A percentile compares a stretch with the other conserved stretches of the same genome.
Conservation (phyloP, 2,797 vertebrate genomes). For the Perodicticus potto region DNA sequence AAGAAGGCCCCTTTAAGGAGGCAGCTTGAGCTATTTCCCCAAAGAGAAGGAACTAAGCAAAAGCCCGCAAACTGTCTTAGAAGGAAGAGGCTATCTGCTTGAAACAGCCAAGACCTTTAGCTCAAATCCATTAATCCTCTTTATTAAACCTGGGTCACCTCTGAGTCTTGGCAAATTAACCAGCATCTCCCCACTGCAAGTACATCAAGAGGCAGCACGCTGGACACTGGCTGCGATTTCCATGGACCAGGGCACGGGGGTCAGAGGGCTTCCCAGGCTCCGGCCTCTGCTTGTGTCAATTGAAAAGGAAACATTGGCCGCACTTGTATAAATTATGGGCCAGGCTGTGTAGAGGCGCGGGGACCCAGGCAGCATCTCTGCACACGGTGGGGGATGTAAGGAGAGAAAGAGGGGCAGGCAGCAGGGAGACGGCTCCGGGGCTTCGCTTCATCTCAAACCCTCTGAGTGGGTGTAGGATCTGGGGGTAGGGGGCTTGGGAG, state of each 20-base stretch:
- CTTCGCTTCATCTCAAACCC: background rate
- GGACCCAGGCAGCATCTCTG: background rate
- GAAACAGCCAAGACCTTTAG: slow-evolving; percentile 90
- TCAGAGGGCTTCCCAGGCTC: slow-evolving; percentile 86
- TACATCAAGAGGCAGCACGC: slow-evolving; percentile 85
- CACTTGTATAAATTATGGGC: slow-evolving; percentile 85
- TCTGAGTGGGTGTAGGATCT: too few species aligned
- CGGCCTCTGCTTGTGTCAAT: slow-evolving; percentile 87
- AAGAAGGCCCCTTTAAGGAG: slow-evolving; percentile 61
- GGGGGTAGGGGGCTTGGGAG: accelerated
- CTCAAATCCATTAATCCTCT: slow-evolving; percentile 92
- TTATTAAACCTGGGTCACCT: slow-evolving; percentile 92
- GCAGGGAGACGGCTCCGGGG: accelerated
- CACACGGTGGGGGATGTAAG: background rate
- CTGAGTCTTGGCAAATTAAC: slow-evolving; percentile 90
- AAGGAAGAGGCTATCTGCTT: slow-evolving; percentile 89
- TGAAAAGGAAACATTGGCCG: slow-evolving; percentile 88
- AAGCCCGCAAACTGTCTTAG: slow-evolving; percentile 83
- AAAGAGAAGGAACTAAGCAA: slow-evolving; percentile 77
- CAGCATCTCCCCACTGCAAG: slow-evolving; percentile 88
- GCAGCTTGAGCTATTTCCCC: slow-evolving; percentile 62
- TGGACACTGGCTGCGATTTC: slow-evolving; percentile 86
- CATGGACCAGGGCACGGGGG: slow-evolving; percentile 85
- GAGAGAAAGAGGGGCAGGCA: accelerated
- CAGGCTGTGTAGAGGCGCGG: background rate